Evolutionary conservation across 2,113 vertebrate genomes (phyloP), one percentile per base, ranked within the genome.

Genomic region (Lichenostomus cassidix): DNA sequence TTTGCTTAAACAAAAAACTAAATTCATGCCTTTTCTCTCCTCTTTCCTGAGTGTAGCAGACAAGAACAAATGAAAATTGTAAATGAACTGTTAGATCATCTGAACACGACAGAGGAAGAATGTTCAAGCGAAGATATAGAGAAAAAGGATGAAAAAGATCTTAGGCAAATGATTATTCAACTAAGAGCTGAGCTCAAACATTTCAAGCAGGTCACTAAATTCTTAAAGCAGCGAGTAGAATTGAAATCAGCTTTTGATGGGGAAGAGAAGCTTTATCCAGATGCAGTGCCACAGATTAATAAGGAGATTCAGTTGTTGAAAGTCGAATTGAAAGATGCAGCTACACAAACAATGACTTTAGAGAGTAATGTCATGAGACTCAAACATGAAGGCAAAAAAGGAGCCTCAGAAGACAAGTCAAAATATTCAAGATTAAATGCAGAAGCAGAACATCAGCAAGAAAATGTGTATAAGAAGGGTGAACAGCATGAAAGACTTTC

Each of bases 81-180:
- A 50, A 87, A 70, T 62, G 93, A 97, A 37, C 95, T 96, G 62
- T 98, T 98, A 95, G 98, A 99, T 89, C 98, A 95, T 65, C 95
- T 95, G 28, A 95, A 97, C 19, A 69, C 89, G 13, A 96, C 96
- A 50, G 97, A 96, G 50, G 98, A 98, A 94, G 98, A 97, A 70
- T 98, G 96, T 92, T 95, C 95, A 9, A 98, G 98, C 46, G 97
- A 97, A 47, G 98, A 98, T 10, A 95, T 79, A 25, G 98, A 98
- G 93, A 96, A 98, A 37, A 98, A 98, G 75, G 95, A 97, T 44
- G 97, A 98, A 83, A 97, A 96, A 68, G 97, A 97, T 83, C 94
- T 98, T 59, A 98, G 96, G 83, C 97, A 96, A 92, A 96, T 97
- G 70, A 94, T 98, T 67, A 94, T 98, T 96, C 96, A 96, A 56